Evolutionary conservation across 2,113 vertebrate genomes (phyloP).

Genomic region (Hylia prasina): DNA sequence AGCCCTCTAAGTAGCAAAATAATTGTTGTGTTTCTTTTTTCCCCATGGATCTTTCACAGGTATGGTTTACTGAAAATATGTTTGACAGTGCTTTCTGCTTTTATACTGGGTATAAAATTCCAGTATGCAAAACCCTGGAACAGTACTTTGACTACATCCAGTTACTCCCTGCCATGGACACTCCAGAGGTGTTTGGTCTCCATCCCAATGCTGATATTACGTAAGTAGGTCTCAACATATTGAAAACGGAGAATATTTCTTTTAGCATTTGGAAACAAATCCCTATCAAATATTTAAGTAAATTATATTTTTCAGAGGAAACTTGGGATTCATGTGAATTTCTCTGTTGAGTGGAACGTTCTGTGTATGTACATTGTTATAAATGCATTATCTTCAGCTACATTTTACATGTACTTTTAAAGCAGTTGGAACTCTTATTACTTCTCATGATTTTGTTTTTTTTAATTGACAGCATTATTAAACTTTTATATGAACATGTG

Average conservation of each 20-base stretch:
- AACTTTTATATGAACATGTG: not conserved
- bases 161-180: constrained; percentile 72
- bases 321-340: not conserved
- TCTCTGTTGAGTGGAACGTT: not conserved
- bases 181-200: constrained; percentile 78
- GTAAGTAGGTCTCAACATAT: constrained; percentile 49
- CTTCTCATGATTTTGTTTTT: not conserved
- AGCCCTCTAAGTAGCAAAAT: not conserved
- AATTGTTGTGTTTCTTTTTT: not conserved
- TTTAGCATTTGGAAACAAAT: not conserved
- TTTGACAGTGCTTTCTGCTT: constrained; percentile 73
- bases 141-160: constrained; percentile 78
- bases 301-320: not conserved
- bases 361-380: not conserved
- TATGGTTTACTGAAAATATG: constrained; percentile 78
- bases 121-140: constrained; percentile 71
- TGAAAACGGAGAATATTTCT: not conserved
- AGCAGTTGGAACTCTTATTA: not conserved
- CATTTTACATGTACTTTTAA: not conserved
- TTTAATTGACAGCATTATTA: not conserved
- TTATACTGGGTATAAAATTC: constrained; percentile 77
- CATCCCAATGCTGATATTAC: constrained; percentile 79
- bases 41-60: constrained; percentile 43
- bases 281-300: not conserved
- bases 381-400: not conserved